A percentile compares a stretch with the other conserved stretches of the same genome.
phyloP scores from a whole-genome alignment of 1,140 invertebrate species.

The Hypsibius dujardini region DNA sequence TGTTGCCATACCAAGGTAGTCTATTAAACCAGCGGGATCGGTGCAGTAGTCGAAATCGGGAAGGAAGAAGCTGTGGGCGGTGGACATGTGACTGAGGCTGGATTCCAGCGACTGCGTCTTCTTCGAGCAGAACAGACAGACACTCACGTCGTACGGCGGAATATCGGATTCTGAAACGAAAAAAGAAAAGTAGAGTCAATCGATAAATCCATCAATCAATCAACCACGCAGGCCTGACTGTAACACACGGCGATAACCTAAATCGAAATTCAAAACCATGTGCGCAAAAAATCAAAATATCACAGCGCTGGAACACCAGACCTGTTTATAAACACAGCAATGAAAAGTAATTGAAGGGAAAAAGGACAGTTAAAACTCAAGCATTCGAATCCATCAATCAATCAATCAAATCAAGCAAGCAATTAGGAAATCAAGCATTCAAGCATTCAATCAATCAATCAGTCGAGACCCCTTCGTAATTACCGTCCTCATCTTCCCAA shows the following conservation, averaged over 20 bases:
- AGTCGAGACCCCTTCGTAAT: background rate
- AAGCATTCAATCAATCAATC: no score
- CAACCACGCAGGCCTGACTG: no score
- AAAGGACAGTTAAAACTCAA: no score
- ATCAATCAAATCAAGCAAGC: background rate
- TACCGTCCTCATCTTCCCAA: constrained; percentile 44
- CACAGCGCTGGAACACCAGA: no score
- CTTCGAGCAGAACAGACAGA: constrained; percentile 76
- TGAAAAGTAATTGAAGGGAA: no score
- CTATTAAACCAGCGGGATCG: constrained; percentile 64
- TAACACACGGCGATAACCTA: no score
- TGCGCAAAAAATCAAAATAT: no score
- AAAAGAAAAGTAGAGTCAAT: no score
- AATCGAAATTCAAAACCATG: no score
- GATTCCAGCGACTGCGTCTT: constrained; percentile 53
- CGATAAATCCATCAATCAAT: no score
- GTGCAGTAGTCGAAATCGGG: constrained; percentile 73
- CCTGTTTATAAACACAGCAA: no score
- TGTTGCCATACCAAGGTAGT: constrained; percentile 52
- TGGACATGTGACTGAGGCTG: constrained; percentile 80
- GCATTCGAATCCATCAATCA: no score
- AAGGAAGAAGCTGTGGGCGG: constrained; percentile 79
- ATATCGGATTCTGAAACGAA: constrained; percentile 28
- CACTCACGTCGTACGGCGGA: constrained; percentile 48
- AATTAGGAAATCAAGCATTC: background rate